These are phyloP conservation scores for Aptenodytes forsteri DNA, from an alignment of 2,113 vertebrate genomes.

Conservation along the genomic window DNA sequence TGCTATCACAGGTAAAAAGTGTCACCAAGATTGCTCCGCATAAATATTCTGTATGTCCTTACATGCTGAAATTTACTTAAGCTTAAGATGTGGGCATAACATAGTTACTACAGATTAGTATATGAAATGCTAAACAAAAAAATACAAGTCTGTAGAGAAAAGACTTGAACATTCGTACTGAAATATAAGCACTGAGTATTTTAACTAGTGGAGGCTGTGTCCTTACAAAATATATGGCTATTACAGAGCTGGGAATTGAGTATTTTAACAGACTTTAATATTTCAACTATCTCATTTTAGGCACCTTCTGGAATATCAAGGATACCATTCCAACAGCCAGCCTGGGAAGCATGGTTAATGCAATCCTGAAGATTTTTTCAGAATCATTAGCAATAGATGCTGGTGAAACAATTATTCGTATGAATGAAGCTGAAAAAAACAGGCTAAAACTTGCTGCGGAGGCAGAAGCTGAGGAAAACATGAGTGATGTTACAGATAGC, in stretches of 20 bases:
- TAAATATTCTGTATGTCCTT: background rate
- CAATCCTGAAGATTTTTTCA: conserved; percentile 84
- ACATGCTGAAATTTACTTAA: background rate
- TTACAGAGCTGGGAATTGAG: background rate
- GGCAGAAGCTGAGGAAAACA: conserved; percentile 65
- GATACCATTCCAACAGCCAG: conserved; percentile 79
- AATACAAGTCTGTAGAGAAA: background rate
- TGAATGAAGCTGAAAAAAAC: conserved; percentile 76
- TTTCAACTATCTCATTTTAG: conserved; percentile 39
- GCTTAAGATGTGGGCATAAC: background rate
- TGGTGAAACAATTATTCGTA: conserved; percentile 74
- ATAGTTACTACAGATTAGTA: background rate
- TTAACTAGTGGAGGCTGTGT: background rate
- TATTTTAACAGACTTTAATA: background rate
- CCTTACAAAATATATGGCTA: background rate
- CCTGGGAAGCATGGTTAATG: conserved; percentile 86
- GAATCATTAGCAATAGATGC: conserved; percentile 83
- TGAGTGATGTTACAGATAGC: background rate
- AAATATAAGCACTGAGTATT: background rate
- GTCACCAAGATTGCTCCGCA: background rate
- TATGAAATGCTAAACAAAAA: background rate
- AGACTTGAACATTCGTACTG: background rate
- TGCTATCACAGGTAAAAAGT: background rate
- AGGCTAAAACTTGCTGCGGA: conserved; percentile 41
- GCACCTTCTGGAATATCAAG: conserved; percentile 91